phyloP scores from a whole-genome alignment of 2,113 vertebrate species.

The Eurystomus gularis region DNA sequence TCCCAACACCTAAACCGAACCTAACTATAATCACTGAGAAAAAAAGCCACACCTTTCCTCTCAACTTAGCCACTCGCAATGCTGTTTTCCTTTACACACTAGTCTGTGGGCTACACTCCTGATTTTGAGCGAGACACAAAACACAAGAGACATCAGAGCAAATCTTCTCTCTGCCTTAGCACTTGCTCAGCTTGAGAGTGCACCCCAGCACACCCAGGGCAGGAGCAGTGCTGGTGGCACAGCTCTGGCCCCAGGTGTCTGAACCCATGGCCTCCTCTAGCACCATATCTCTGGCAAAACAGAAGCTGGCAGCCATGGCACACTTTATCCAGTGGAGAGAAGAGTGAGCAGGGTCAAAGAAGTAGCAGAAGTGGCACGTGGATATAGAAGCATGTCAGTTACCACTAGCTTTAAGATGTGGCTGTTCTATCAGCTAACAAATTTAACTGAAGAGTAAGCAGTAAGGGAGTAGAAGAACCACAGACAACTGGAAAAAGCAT shows the following conservation, averaged over 20 bases:
- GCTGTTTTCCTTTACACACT: background rate
- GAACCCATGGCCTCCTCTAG: background rate
- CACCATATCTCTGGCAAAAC: background rate
- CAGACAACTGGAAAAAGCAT: background rate
- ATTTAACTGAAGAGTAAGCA: background rate
- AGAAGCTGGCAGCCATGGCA: fast-evolving
- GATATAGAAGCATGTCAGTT: fast-evolving
- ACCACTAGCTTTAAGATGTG: background rate
- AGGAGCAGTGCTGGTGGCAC: background rate
- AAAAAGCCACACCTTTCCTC: background rate
- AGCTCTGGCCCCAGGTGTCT: background rate
- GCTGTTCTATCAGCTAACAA: background rate
- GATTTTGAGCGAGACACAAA: background rate
- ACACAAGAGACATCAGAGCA: background rate
- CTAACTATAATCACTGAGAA: background rate
- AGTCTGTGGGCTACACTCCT: background rate
- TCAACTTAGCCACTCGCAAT: background rate
- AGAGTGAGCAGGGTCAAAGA: background rate
- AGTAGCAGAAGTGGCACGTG: background rate
- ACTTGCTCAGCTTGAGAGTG: background rate
- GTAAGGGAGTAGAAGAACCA: background rate
- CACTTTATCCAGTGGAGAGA: background rate
- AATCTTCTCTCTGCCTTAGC: background rate
- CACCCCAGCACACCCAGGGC: background rate
- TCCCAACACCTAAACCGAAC: background rate